These are phyloP conservation scores for Tokudaia muenninki DNA, from an alignment of 2,797 vertebrate genomes.

Conservation along the genomic window DNA sequence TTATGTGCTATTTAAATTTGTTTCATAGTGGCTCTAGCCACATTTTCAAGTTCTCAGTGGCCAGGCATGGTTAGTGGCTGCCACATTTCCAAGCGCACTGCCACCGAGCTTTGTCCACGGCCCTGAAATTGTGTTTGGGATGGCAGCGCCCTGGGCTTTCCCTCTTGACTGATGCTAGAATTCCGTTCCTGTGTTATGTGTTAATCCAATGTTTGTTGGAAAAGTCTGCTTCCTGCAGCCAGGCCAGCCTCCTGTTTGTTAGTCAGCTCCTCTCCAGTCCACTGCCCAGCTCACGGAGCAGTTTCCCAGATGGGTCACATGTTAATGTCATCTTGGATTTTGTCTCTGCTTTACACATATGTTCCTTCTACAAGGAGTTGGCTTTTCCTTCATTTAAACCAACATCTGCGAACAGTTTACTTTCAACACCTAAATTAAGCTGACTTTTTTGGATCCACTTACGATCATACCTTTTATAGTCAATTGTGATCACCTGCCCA, in stretches of 20 bases:
- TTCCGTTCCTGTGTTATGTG: neutral
- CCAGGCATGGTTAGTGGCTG: neutral
- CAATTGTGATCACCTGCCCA: neutral
- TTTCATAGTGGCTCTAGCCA: neutral
- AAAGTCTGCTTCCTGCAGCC: neutral
- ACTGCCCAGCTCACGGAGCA: neutral
- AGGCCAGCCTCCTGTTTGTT: neutral
- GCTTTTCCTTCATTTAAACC: neutral
- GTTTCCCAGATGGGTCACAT: neutral
- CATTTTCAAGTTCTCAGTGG: constrained; percentile 13
- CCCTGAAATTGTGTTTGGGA: neutral
- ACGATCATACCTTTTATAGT: neutral
- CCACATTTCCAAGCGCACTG: neutral
- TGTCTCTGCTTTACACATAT: neutral
- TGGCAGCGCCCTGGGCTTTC: neutral
- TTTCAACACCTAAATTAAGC: constrained; percentile 8
- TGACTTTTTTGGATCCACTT: constrained; percentile 21
- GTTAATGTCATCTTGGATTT: neutral
- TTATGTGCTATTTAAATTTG: neutral
- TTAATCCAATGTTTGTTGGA: constrained; percentile 2
- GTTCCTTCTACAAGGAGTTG: neutral
- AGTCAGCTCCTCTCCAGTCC: neutral
- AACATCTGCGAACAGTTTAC: neutral
- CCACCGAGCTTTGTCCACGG: neutral
- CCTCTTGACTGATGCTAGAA: neutral